Evolutionary conservation across 2,888 invertebrate genomes (phyloP), one percentile per base, ranked within the genome.

Genomic region (Lasioglossum lativentre): DNA sequence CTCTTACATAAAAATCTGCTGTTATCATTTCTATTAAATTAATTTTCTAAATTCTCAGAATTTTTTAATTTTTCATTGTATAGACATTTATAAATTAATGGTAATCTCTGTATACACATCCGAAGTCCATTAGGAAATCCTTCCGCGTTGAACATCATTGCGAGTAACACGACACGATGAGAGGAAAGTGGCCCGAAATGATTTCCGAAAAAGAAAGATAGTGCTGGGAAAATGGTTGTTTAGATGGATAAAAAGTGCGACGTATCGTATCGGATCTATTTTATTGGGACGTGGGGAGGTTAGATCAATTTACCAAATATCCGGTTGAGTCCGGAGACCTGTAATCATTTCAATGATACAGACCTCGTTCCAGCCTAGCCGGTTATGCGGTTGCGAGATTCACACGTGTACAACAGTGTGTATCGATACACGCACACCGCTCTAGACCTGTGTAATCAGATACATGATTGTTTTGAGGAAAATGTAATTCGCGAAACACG

Each of bases 291-390:
- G 90, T 88, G 89, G 91, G 93, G 92, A 91, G 91, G 91, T 91
- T 91, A 86, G 92, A 93, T 94, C 94, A 95, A 95, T 95, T 94
- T 93, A 94, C 91, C 91, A 92, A 94, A 94, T 94, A 94, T 95
- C 95, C 95, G 94, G 94, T 95, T 88, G 85, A 92, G 92, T 90
- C 86, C 92, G 89, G 93, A 94, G 94, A 93, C 90, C 92, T 89
- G 90, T 94, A 94, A 94, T 94, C 93, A 86, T 93, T 93, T 93
- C 93, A 94, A 94, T 93, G 92, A 93, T 94, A 93, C 91, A 86
- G 91, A 89, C 91, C 90, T 91, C 90, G 92, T 93, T 92, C 91
- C 90, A 80, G 81, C 74, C 91, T 90, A 80, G 81, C 74, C 82
- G 83, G 74, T 80, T 82, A 90, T 88, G 79, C 77, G 75, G 75